Evolutionary conservation across 2,797 vertebrate genomes (phyloP).

Genomic region (Xerus rutilus): DNA sequence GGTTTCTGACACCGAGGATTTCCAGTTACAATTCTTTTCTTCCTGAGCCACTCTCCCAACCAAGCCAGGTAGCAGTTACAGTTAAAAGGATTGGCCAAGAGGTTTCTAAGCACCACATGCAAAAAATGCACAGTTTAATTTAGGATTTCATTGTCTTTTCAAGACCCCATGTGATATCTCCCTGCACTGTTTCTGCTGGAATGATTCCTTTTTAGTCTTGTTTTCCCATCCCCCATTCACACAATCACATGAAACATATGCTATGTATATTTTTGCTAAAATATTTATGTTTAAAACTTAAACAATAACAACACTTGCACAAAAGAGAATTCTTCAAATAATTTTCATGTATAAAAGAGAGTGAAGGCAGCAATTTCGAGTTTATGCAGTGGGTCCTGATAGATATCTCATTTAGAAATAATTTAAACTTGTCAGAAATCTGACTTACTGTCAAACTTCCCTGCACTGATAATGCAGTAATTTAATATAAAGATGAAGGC

Average conservation of each 20-base stretch:
- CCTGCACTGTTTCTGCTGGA: background rate
- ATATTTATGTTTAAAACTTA: constrained; percentile 56
- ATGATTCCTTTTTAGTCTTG: background rate
- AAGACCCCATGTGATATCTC: background rate
- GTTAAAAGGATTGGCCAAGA: constrained; percentile 98
- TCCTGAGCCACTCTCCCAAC: constrained; percentile 98
- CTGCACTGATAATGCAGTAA: constrained; percentile 86
- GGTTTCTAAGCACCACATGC: constrained; percentile 90
- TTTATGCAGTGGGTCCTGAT: constrained; percentile 75
- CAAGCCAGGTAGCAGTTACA: constrained; percentile 98
- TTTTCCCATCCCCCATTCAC: background rate
- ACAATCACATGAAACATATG: background rate
- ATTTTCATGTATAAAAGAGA: constrained; percentile 69
- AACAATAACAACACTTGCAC: background rate
- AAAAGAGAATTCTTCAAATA: constrained; percentile 62
- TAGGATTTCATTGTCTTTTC: background rate
- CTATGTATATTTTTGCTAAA: constrained; percentile 4
- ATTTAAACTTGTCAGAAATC: constrained; percentile 87
- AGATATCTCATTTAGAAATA: constrained; percentile 85
- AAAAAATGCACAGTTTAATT: constrained; percentile 51
- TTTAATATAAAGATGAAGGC: constrained; percentile 88
- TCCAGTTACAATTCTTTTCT: constrained; percentile 97
- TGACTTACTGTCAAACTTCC: constrained; percentile 85
- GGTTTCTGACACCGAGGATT: constrained; percentile 99
- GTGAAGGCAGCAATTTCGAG: constrained; percentile 75